Base-by-base conservation (phyloP, 2,888 invertebrate genomes). In the Cataglyphis livida region DNA sequence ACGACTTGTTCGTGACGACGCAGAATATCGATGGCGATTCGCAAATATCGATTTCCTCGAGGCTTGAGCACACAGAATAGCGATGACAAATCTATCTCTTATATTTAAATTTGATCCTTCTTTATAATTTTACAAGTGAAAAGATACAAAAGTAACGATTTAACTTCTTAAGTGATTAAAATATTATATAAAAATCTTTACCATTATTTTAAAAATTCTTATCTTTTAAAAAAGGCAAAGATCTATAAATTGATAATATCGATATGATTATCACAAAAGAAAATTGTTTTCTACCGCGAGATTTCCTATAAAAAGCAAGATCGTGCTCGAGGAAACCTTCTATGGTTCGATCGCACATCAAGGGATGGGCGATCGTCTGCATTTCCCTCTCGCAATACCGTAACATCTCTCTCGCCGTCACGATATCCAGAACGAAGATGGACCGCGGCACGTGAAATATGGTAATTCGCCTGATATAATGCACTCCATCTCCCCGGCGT, bases 401-500 rank as follows among this genome's bases (percentile, higher is more conserved):
- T 54, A 71, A 86, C 76, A 74, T 65, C 68, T 79, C 73, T 62
- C 66, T 18, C 32, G 57, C 65, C 81, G 83, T 73, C 79, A 84
- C 71, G 82, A 83, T 84, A 81, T 62, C 70, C 74, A 83, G 84
- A 86, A 88, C 88, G 87, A 90, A 88, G 85, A 89, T 84, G 81
- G 84, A 84, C 87, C 82, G 82, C 78, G 86, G 85, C 85, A 85
- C 65, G 76, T 86, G 87, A 88, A 90, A 89, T 89, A 89, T 89
- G 91, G 88, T 91, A 91, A 91, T 91, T 84, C 87, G 87, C 71
- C 83, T 87, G 89, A 85, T 85, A 51, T 51, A 88, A 87, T 87
- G 86, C 89, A 86, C 88, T 87, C 87, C 68, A 86, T 88, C 86
- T 89, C 84, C 73, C 85, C 81, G 84, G 85, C 82, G 84, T 82